Base-by-base conservation (phyloP, 2,113 vertebrate species). In the Recurvirostra avosetta region DNA sequence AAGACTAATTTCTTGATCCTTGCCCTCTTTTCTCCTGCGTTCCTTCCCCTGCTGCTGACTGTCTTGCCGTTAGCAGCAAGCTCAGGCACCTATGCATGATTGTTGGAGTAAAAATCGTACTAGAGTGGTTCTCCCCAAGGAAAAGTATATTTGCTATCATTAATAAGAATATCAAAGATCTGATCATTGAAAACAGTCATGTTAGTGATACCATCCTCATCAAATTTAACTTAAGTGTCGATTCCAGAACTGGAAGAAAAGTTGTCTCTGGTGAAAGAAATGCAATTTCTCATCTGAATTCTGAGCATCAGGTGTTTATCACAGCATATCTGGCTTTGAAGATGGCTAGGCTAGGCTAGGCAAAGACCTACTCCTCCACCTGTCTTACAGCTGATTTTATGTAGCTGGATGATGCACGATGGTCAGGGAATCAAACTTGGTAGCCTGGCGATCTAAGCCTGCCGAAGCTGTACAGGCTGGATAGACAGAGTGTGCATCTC, bases 201-300 rank as follows among this genome's bases (percentile, higher is more conserved):
- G 6, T 30, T 13, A 49, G 34, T 11, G 30, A 15, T 6, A 70
- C 38, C 15, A 21, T 70, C 9, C 59, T 73, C 74, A 82, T 47
- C 7, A 43, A 59, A 73, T 76, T 66, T 12, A 49, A 30, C 11
- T 38, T 6, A 2, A 41, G 34, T 5, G 6, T 17, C n/a, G 12
- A 73, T 85, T 50, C 21, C 43, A 61, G n/a, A 40, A 8, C 18
- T 34, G 27, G 32, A 38, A 55, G 40, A 26, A 53, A 63, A 81
- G 29, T 8, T 0, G 0, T 11, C 2, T 22, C 18, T 70, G 43
- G 38, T 68, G 27, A 53, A 43, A n/a, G 53, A 63, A 27, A 32
- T 29, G 4, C 23, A 40, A 18, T 45, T 76, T 21, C 30, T 36
- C 7, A 15, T 6, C 15, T 59, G 65, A 34, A 18, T 65, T 55